Percentiles rank a stretch among this genome's conserved stretches.
These are phyloP conservation scores for Atlantisia rogersi DNA, from an alignment of 2,113 vertebrate species.

Conservation along the genomic window DNA sequence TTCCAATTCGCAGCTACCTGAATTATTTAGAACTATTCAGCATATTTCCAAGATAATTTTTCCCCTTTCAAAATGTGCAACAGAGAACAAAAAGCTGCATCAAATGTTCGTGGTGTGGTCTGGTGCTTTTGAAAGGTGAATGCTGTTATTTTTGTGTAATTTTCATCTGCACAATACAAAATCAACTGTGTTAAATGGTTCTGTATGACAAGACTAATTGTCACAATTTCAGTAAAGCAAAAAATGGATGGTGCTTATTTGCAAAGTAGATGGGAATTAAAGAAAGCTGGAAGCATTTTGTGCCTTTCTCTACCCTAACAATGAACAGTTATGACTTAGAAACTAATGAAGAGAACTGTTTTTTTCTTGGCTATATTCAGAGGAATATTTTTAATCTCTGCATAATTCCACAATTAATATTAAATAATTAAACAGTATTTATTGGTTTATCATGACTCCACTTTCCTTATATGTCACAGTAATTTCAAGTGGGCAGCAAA, in stretches of 20 bases:
- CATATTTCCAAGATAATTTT: background rate
- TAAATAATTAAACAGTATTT: background rate
- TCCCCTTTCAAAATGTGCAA: background rate
- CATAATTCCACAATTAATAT: constrained; percentile 5
- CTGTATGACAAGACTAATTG: constrained; percentile 11
- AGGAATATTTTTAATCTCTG: background rate
- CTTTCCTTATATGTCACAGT: background rate
- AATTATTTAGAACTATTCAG: constrained; percentile 47
- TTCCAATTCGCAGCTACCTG: background rate
- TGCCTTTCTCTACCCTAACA: background rate
- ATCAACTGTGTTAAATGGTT: constrained; percentile 26
- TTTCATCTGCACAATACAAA: constrained; percentile 39
- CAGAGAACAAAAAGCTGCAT: background rate
- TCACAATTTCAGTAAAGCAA: background rate
- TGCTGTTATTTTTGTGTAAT: background rate
- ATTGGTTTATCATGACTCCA: background rate
- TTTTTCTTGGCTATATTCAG: background rate
- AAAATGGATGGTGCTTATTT: constrained; percentile 18
- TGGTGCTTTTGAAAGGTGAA: constrained; percentile 8
- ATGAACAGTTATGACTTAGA: background rate
- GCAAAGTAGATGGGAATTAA: background rate
- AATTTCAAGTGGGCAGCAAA: background rate
- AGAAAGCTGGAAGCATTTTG: background rate
- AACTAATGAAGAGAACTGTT: background rate
- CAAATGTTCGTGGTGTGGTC: background rate